Conservation (phyloP, 2,113 vertebrate species). For the Patagioenas fasciata region DNA sequence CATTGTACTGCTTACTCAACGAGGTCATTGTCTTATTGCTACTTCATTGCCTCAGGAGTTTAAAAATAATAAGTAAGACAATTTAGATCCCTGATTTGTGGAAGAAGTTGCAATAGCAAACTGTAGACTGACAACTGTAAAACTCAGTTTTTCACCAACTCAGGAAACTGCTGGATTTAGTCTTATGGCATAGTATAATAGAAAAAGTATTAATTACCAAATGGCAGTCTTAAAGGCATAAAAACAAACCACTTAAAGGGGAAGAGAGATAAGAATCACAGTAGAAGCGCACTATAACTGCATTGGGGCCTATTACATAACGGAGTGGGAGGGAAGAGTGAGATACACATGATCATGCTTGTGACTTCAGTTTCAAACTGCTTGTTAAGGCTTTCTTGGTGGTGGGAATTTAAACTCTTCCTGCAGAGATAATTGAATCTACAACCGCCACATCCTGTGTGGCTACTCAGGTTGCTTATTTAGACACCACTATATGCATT, state of each 20-base stretch:
- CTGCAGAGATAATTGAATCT: not conserved
- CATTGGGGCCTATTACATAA: not conserved
- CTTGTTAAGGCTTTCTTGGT: not conserved
- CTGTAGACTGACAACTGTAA: not conserved
- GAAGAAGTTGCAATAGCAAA: not conserved
- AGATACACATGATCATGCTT: not conserved
- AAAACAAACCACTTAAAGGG: not conserved
- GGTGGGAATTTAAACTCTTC: not conserved
- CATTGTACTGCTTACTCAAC: not conserved
- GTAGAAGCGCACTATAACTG: not conserved
- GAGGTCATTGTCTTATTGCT: not conserved
- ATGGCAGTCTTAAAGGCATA: not conserved
- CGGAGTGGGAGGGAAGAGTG: accelerated
- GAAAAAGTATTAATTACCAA: not conserved
- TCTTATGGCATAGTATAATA: not conserved
- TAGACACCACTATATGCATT: not conserved
- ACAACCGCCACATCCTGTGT: not conserved
- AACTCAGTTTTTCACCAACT: not conserved
- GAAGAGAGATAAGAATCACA: not conserved
- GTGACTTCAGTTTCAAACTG: not conserved
- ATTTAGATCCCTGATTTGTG: not conserved
- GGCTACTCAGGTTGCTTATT: not conserved
- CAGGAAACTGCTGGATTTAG: not conserved
- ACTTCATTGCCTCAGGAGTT: not conserved
- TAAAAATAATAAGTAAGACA: not conserved